Conservation (phyloP, 2,797 vertebrate genomes). For the Sebastes iracundus region DNA sequence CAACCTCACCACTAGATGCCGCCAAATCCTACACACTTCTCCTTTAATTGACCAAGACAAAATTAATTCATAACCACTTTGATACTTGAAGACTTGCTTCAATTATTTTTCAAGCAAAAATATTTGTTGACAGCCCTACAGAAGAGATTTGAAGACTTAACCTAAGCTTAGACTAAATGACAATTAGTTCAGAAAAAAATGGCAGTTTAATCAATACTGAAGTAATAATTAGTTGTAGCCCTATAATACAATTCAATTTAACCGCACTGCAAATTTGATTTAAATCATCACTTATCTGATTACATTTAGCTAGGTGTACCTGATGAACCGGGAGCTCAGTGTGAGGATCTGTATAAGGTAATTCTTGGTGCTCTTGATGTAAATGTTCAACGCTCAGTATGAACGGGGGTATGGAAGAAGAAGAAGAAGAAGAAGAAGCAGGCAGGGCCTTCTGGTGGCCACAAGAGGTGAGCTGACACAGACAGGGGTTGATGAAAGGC, state of each 20-base stretch:
- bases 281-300: neutral
- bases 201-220: neutral
- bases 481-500: conserved; percentile 58
- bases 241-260: neutral
- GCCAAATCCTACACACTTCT: no score
- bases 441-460: conserved; percentile 22
- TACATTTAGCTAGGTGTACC: neutral
- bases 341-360: neutral
- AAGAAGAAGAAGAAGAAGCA: neutral
- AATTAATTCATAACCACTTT: neutral
- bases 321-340: neutral
- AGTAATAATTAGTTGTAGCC: neutral
- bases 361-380: neutral
- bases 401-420: conserved; percentile 6
- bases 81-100: neutral
- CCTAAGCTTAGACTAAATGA: neutral
- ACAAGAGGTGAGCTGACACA: conserved; percentile 48
- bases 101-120: neutral
- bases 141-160: neutral
- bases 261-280: neutral
- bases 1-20: no score
- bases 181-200: neutral
- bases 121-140: neutral
- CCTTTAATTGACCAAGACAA: neutral
- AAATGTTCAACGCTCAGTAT: neutral